phyloP scores from a whole-genome alignment of 2,888 invertebrate genomes.

The Dione vanillae region DNA sequence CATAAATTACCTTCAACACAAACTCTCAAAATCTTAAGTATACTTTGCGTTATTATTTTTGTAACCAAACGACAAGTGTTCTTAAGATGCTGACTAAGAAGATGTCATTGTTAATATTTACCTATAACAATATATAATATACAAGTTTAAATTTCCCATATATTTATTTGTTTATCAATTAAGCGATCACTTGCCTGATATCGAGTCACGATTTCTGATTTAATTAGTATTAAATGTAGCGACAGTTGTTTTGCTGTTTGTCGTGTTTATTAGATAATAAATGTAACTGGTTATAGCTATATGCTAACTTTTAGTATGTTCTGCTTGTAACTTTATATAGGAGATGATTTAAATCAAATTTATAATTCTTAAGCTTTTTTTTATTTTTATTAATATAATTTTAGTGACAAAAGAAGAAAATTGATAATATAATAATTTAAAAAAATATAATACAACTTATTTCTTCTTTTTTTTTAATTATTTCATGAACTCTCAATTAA shows the following conservation, averaged over 20 bases:
- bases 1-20: slow-evolving; percentile 8
- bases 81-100: slow-evolving; percentile 24
- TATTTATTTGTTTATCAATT: slow-evolving; percentile 47
- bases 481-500: not conserved
- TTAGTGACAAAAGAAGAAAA: no score
- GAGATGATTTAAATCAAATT: no score
- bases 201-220: slow-evolving; percentile 71
- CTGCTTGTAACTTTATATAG: no score
- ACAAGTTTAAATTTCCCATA: slow-evolving; percentile 44
- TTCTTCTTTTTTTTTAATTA: no score
- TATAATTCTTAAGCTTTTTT: no score
- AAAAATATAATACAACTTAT: no score
- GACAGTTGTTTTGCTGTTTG: slow-evolving; percentile 60
- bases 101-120: slow-evolving; percentile 38
- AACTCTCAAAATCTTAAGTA: slow-evolving; percentile 2
- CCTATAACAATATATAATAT: slow-evolving; percentile 27
- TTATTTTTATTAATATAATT: no score
- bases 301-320: no score
- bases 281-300: not conserved
- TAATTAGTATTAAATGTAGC: slow-evolving; percentile 63
- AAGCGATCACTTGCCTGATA: slow-evolving; percentile 58
- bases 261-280: slow-evolving; percentile 15
- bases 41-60: slow-evolving; percentile 5
- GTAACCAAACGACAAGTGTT: slow-evolving; percentile 22
- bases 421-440: no score